Conservation (phyloP, 2,113 vertebrate genomes). For the Sula dactylatra region DNA sequence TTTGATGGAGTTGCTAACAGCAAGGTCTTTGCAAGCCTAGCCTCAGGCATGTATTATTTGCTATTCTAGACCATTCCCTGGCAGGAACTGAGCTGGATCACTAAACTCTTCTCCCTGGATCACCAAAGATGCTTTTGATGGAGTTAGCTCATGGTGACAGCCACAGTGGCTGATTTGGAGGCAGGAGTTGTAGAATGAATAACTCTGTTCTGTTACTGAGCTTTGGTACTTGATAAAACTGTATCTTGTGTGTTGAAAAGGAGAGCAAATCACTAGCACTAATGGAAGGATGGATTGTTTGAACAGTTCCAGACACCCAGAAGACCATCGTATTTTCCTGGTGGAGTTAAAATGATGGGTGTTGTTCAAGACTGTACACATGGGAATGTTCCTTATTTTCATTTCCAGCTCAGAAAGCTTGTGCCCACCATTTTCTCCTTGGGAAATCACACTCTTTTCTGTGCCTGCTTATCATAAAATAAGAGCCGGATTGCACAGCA, state of each 20-base stretch:
- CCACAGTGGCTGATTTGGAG: not conserved
- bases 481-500: not conserved
- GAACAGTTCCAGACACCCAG: not conserved
- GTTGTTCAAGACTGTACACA: not conserved
- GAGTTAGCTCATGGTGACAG: not conserved
- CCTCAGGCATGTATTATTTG: not conserved
- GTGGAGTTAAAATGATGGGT: not conserved
- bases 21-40: not conserved
- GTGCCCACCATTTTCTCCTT: not conserved
- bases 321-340: not conserved
- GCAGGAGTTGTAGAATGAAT: not conserved
- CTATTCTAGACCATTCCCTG: not conserved
- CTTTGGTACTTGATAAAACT: not conserved
- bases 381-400: not conserved
- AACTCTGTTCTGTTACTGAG: not conserved
- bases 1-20: not conserved
- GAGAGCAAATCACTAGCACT: not conserved
- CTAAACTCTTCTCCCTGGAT: not conserved
- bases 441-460: not conserved
- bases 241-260: not conserved
- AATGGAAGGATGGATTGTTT: not conserved
- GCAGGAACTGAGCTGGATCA: not conserved
- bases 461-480: not conserved
- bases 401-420: conserved; percentile 5
- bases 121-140: not conserved